Conservation (phyloP, 2,113 vertebrate genomes). For the Papio anubis region DNA sequence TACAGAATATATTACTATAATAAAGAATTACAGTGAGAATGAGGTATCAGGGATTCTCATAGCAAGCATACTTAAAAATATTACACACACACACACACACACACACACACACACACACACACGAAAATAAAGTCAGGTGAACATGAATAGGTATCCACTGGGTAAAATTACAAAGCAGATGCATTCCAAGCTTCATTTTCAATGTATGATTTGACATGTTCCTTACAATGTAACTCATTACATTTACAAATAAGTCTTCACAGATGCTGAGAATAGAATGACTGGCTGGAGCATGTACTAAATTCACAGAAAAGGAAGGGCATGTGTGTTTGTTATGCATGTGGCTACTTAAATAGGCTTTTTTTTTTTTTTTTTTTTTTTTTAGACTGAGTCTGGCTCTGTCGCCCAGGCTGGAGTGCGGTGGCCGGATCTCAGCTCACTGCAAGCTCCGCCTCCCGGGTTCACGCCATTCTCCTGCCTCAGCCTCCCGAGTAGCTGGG, state of each 20-base stretch:
- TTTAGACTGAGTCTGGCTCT: no score
- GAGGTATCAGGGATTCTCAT: conserved; percentile 78
- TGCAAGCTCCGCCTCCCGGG: no score
- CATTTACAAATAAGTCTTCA: conserved; percentile 82
- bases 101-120: conserved; percentile 77
- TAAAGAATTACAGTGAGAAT: conserved; percentile 83
- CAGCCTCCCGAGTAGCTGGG: no score
- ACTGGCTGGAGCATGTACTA: conserved; percentile 64
- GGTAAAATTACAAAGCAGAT: conserved; percentile 79
- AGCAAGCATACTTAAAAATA: conserved; percentile 89
- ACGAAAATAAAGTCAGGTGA: conserved; percentile 83
- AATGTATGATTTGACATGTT: conserved; percentile 81
- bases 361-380: no score
- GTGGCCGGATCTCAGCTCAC: no score
- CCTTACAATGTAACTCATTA: conserved; percentile 81
- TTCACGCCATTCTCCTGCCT: no score
- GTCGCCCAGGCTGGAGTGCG: no score
- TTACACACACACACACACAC: not conserved
- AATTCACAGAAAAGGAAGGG: conserved; percentile 65
- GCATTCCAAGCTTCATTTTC: conserved; percentile 81
- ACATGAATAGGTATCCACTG: conserved; percentile 67
- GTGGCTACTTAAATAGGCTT: conserved; percentile 21
- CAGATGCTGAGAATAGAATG: conserved; percentile 78
- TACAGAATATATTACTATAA: conserved; percentile 75
- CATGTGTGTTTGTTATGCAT: not conserved